A percentile compares a stretch with the other conserved stretches of the same genome.
These are phyloP conservation scores for Gymnoscopelus microlampas DNA, from an alignment of 2,797 vertebrate species.

Conservation along the genomic window DNA sequence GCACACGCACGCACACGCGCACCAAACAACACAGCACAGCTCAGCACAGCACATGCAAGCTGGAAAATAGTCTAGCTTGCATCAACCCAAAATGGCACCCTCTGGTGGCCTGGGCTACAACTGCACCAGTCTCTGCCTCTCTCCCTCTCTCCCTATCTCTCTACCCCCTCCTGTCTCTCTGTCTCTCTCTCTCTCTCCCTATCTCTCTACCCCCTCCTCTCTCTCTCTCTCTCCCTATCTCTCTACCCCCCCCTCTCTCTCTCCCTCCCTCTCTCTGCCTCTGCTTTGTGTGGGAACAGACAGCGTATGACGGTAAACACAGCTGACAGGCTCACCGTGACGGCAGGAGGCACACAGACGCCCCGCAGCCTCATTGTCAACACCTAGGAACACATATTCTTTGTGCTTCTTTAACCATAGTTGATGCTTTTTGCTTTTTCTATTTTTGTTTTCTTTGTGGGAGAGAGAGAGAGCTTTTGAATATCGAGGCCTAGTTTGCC, in stretches of 20 bases:
- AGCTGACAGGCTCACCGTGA: constrained; percentile 63
- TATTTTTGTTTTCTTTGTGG: constrained; percentile 20
- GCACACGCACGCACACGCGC: constrained; percentile 5
- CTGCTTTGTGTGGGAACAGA: constrained; percentile 26
- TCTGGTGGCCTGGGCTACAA: constrained; percentile 40
- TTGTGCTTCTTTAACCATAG: constrained; percentile 21
- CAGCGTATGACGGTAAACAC: constrained; percentile 57
- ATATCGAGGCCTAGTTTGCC: not conserved
- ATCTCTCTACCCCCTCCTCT: no score
- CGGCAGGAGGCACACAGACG: constrained; percentile 27
- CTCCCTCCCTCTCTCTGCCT: no score
- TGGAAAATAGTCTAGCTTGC: not conserved
- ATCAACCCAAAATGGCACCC: constrained; percentile 8
- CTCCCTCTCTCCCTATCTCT: no score
- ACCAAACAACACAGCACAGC: constrained; percentile 1
- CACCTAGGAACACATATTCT: not conserved
- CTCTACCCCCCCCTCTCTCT: no score
- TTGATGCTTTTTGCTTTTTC: constrained; percentile 34
- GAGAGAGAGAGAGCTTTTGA: not conserved
- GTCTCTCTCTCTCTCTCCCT: no score
- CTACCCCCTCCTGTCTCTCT: no score
- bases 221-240: no score
- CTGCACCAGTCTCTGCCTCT: constrained; percentile 1
- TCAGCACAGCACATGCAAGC: not conserved
- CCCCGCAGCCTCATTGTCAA: constrained; percentile 35